Evolutionary conservation across 2,797 vertebrate species (phyloP).

Genomic region (Acanthurus leucopareius): DNA sequence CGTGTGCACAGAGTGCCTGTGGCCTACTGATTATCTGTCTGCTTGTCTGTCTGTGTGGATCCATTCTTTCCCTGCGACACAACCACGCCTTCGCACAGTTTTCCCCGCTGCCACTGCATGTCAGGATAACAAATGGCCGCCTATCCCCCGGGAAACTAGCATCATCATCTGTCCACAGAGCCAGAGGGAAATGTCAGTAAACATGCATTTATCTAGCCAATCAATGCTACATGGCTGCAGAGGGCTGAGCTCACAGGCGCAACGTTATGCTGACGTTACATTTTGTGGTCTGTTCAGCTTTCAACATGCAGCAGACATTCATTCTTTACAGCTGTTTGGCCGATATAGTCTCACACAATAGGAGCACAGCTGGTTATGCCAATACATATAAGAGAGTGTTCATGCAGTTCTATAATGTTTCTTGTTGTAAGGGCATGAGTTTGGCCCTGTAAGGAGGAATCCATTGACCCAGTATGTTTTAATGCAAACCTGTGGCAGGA

Average conservation of each 20-base stretch:
- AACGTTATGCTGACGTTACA: background rate
- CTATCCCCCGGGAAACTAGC: constrained; percentile 39
- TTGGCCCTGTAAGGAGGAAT: constrained; percentile 7
- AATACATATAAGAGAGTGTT: background rate
- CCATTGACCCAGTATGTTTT: background rate
- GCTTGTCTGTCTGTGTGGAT: constrained; percentile 48
- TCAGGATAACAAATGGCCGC: constrained; percentile 64
- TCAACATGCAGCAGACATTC: constrained; percentile 30
- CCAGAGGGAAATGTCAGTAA: constrained; percentile 57
- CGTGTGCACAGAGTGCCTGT: constrained; percentile 38
- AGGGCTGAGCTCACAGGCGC: constrained; percentile 12
- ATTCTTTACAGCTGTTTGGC: constrained; percentile 13
- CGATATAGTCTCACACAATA: constrained; percentile 28
- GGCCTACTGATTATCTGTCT: constrained; percentile 61
- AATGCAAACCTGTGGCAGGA: background rate
- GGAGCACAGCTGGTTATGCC: background rate
- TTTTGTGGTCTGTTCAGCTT: constrained; percentile 8
- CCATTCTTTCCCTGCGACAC: constrained; percentile 37
- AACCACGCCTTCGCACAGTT: constrained; percentile 45
- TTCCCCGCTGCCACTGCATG: constrained; percentile 27
- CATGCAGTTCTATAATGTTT: constrained; percentile 11
- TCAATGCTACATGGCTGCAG: constrained; percentile 49
- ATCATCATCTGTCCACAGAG: constrained; percentile 53
- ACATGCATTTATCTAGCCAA: constrained; percentile 56
- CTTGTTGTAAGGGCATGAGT: background rate